Evolutionary conservation across 2,113 vertebrate genomes (phyloP), one percentile per base, ranked within the genome.

Genomic region (Labrus mixtus): DNA sequence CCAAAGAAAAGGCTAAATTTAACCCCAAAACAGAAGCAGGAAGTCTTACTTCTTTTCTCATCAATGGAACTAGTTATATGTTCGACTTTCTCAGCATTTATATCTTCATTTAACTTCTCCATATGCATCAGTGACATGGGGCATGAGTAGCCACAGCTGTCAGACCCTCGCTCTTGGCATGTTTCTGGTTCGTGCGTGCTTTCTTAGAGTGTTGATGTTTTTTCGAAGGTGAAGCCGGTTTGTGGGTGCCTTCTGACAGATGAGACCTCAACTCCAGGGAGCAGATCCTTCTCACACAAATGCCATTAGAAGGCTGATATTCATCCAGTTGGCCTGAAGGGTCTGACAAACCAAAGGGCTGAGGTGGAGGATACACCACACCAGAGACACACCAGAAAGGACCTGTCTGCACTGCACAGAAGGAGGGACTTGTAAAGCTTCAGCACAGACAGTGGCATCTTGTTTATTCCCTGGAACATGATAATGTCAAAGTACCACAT

Each of bases 261-360:
- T 82, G 86, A 83, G 62, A 61, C 51, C 66, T 66, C 4, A 1
- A 41, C 56, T 45, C 48, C 57, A 19, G 65, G 65, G 57, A 70
- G 63, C 73, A 16, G 46, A 78, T 78, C 54, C 72, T 53, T 48
- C 69, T 85, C 75, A 77, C 68, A 60, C 58, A 77, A 70, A 79
- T 71, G 77, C 72, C 78, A 84, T 82, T 83, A 85, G 81, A 63
- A 73, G 72, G 43, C 71, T 75, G 83, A 87, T 85, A 83, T 81
- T 83, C 84, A 87, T 81, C 82, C 74, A 71, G 75, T 84, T 88
- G 78, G 67, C 56, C 75, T 76, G 54, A 66, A 61, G 85, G 79
- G 75, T 63, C 68, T 69, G 87, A 79, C 67, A 87, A 81, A 73
- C 53, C 81, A 76, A 66, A 75, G 65, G 41, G 72, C 62, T 16